These are phyloP conservation scores for Hirtodrosophila duncani DNA, from an alignment of 2,888 invertebrate genomes.

Conservation along the genomic window DNA sequence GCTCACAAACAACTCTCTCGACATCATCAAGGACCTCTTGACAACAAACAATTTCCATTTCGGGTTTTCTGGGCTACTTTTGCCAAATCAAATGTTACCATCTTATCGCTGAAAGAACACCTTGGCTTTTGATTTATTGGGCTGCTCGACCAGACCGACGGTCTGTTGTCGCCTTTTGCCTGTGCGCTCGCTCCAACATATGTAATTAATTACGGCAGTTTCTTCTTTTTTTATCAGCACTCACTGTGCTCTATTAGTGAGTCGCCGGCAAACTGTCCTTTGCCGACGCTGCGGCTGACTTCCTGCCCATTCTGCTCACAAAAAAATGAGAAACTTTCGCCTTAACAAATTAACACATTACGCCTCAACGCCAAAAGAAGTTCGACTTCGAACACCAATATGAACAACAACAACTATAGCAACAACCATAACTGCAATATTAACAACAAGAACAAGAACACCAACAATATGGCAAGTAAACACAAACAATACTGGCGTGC, in stretches of 20 bases:
- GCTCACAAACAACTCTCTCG: no score
- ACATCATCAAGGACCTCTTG: no score
- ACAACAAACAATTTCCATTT: conserved; percentile 8
- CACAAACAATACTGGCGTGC: conserved; percentile 4
- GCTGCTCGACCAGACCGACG: neutral
- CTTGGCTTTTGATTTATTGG: conserved; percentile 49
- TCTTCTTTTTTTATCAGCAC: conserved; percentile 14
- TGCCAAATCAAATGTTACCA: conserved; percentile 41
- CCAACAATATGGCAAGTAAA: conserved; percentile 19
- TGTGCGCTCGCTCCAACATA: conserved; percentile 25
- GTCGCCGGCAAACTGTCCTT: neutral
- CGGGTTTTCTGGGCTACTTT: conserved; percentile 3
- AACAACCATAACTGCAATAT: no score
- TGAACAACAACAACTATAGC: conserved; percentile 12
- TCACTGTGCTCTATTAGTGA: conserved; percentile 9
- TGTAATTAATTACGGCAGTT: conserved; percentile 45
- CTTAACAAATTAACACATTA: conserved; percentile 41
- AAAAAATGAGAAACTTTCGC: conserved; percentile 21
- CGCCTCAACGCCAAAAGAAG: conserved; percentile 16
- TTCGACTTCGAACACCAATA: neutral
- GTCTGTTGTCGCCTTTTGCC: neutral
- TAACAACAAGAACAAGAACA: conserved; percentile 2
- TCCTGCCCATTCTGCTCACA: conserved; percentile 3
- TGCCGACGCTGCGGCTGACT: neutral
- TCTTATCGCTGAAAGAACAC: conserved; percentile 48